A percentile compares a stretch with the other conserved stretches of the same genome.
These are phyloP conservation scores for Dendrocincla tyrannina DNA, from an alignment of 2,797 vertebrate species.

Conservation along the genomic window DNA sequence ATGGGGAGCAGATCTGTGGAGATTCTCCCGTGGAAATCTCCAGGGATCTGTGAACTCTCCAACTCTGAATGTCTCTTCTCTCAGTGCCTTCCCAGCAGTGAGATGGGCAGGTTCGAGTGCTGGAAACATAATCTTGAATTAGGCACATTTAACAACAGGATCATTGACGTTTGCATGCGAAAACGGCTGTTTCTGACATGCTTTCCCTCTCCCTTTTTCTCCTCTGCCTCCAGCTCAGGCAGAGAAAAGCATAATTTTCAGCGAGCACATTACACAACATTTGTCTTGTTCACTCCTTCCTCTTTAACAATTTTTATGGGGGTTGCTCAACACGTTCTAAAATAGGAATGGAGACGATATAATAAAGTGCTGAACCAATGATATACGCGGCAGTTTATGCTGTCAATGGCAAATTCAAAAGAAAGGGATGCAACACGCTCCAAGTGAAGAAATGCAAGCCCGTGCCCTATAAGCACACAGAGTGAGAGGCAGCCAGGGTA, in stretches of 20 bases:
- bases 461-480: neutral
- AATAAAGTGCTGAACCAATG: conserved; percentile 57
- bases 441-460: conserved; percentile 33
- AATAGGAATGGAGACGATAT: conserved; percentile 53
- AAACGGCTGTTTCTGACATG: conserved; percentile 20
- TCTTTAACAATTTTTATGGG: conserved; percentile 62
- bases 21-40: neutral
- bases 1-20: neutral
- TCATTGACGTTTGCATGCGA: neutral
- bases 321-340: conserved; percentile 60
- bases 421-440: conserved; percentile 33
- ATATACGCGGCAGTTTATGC: conserved; percentile 39
- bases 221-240: conserved; percentile 28
- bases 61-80: neutral
- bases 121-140: conserved; percentile 16
- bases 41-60: neutral
- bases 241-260: conserved; percentile 44
- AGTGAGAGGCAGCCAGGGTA: conserved; percentile 14
- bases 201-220: conserved; percentile 21
- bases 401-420: conserved; percentile 43
- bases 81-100: neutral
- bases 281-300: conserved; percentile 60
- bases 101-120: neutral
- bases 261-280: conserved; percentile 30
- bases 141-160: conserved; percentile 17